phyloP scores from a whole-genome alignment of 2,797 vertebrate species.

The Mormyrus hasselquistii region DNA sequence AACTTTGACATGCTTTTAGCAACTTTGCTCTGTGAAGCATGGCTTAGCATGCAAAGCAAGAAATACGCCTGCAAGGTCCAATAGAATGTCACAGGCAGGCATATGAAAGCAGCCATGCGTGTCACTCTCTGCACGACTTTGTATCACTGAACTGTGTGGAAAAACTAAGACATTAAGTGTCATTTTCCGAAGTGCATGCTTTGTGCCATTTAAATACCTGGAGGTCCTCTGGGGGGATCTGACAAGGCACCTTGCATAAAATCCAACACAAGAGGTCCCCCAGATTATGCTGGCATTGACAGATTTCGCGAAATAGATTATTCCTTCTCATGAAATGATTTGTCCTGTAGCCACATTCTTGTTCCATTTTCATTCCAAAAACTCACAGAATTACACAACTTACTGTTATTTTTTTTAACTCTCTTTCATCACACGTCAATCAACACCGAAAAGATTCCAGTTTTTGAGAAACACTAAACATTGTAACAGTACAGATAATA shows the following conservation, averaged over 20 bases:
- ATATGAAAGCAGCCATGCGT: background rate
- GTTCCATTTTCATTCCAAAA: background rate
- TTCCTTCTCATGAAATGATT: background rate
- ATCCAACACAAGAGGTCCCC: background rate
- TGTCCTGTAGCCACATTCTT: background rate
- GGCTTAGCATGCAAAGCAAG: background rate
- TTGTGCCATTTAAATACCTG: slow-evolving; percentile 3
- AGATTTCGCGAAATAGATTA: background rate
- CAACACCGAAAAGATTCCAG: background rate
- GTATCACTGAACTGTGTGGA: background rate
- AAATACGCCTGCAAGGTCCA: background rate
- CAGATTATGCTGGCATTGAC: background rate
- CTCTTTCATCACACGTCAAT: background rate
- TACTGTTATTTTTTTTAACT: background rate
- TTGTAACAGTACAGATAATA: background rate
- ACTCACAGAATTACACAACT: background rate
- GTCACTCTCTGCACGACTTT: background rate
- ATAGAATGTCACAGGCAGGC: background rate
- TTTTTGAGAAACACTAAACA: background rate
- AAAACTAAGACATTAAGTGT: background rate
- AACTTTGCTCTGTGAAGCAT: background rate
- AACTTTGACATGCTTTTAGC: background rate
- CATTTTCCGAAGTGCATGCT: background rate
- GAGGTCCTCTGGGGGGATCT: slow-evolving; percentile 10
- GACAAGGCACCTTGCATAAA: background rate